Conservation (phyloP, 2,888 invertebrate species). For the Daptonema setosum region DNA sequence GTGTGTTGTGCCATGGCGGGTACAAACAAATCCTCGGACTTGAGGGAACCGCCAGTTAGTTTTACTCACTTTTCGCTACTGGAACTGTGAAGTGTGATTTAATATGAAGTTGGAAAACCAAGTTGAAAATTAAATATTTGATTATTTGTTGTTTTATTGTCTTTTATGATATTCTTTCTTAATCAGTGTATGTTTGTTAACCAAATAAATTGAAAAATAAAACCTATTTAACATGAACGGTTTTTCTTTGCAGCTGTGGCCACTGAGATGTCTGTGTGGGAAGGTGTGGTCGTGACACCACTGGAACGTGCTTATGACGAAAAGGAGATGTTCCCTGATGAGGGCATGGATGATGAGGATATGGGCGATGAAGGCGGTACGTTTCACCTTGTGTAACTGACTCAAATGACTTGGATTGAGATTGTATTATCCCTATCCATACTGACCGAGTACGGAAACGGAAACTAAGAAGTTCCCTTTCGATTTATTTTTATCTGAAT, state of each 20-base stretch:
- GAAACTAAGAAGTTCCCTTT: too few relatives aligned
- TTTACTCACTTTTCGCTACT: too few relatives aligned
- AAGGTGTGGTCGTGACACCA: constrained; percentile 81
- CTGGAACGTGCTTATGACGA: constrained; percentile 69
- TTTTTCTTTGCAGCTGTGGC: constrained; percentile 37
- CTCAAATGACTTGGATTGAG: too few relatives aligned
- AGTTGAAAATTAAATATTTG: too few relatives aligned
- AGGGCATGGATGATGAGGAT: background rate
- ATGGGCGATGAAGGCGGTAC: too few relatives aligned
- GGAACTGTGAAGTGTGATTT: too few relatives aligned
- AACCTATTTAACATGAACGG: background rate
- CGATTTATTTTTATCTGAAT: too few relatives aligned
- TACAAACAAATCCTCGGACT: constrained; percentile 59
- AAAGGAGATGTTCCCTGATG: background rate
- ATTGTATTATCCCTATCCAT: too few relatives aligned
- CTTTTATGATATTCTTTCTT: background rate
- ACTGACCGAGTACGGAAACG: too few relatives aligned
- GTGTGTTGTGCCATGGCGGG: constrained; percentile 76
- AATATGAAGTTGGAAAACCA: too few relatives aligned
- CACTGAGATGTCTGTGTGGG: constrained; percentile 82
- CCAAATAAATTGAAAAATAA: background rate
- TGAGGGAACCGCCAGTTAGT: constrained; percentile 29
- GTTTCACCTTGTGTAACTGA: too few relatives aligned
- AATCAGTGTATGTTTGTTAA: background rate
- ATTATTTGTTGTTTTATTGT: too few relatives aligned